These are phyloP conservation scores for Premnoplex brunnescens DNA, from an alignment of 2,797 vertebrate genomes.

Conservation along the genomic window DNA sequence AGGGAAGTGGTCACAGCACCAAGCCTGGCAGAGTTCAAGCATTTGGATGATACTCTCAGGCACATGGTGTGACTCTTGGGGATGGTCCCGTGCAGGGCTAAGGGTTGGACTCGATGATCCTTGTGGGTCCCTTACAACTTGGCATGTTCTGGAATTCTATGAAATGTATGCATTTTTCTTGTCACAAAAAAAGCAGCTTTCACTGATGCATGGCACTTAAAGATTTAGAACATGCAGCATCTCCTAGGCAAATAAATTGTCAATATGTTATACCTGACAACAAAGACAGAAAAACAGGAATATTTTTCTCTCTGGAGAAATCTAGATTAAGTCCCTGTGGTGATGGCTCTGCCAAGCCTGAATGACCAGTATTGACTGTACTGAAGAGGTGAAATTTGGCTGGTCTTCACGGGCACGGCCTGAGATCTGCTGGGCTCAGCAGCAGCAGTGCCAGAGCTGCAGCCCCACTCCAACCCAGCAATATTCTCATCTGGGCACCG, in stretches of 20 bases:
- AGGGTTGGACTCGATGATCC: not conserved
- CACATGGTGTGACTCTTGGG: not conserved
- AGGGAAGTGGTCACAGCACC: not conserved
- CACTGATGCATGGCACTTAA: not conserved
- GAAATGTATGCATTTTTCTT: not conserved
- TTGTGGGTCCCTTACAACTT: not conserved
- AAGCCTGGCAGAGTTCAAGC: not conserved
- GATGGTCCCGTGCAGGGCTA: not conserved
- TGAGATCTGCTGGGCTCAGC: not conserved
- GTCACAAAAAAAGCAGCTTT: not conserved
- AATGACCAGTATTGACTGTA: accelerated
- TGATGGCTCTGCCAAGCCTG: not conserved
- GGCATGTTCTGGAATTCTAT: not conserved
- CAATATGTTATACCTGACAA: not conserved
- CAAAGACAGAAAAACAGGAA: not conserved
- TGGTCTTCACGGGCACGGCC: not conserved
- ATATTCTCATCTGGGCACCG: not conserved
- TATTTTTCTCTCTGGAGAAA: not conserved
- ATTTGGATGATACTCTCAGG: not conserved
- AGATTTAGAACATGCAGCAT: not conserved
- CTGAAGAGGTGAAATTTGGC: not conserved
- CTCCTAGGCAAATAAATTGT: not conserved
- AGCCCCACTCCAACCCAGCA: not conserved
- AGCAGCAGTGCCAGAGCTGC: not conserved
- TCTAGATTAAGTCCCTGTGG: not conserved